Evolutionary conservation across 2,113 vertebrate genomes (phyloP), one percentile per base, ranked within the genome.

Genomic region (Thunnus maccoyii): DNA sequence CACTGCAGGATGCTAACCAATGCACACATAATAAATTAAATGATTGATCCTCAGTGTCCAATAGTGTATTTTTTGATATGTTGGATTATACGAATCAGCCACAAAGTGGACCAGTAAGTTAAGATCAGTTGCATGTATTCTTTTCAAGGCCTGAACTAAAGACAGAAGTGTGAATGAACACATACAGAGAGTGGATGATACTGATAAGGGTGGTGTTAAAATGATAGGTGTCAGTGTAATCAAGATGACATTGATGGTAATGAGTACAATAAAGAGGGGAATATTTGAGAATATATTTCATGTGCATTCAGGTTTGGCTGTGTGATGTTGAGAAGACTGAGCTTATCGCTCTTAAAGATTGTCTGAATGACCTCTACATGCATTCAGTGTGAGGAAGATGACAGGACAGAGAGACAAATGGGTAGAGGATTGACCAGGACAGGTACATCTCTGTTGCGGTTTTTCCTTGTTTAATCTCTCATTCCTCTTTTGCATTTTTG

Each of bases 361-460:
- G 91, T 79, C 93, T 96, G 57, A 92, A 92, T 61, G 94, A 91
- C 73, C 94, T 94, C 75, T 93, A 6, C 36, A 9, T 41, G 36
- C 36, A 89, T 0, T 5, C 90, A 41, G 93, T n/a, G 92, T 96
- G 65, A 95, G 93, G 85, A 95, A 94, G 78, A 94, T 93, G 80
- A 84, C 90, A 14, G 93, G 86, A 50, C 95, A 96, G 58, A 93
- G 93, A 77, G 95, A 96, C 89, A 95, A 94, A 55, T 95, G 94
- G 94, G 90, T 95, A 76, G 95, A 94, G 80, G 95, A 95, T 6
- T 95, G 94, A 94, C 91, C 95, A 2, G 96, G 96, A 55, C 96
- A 96, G 94, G 95, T 96, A 48, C 44, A 50, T 62, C 30, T 61
- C 51, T 8, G 36, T 56, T 51, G 8, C 15, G 2, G 18, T 13